Conservation (phyloP, 2,888 invertebrate genomes). For the Leucania comma region DNA sequence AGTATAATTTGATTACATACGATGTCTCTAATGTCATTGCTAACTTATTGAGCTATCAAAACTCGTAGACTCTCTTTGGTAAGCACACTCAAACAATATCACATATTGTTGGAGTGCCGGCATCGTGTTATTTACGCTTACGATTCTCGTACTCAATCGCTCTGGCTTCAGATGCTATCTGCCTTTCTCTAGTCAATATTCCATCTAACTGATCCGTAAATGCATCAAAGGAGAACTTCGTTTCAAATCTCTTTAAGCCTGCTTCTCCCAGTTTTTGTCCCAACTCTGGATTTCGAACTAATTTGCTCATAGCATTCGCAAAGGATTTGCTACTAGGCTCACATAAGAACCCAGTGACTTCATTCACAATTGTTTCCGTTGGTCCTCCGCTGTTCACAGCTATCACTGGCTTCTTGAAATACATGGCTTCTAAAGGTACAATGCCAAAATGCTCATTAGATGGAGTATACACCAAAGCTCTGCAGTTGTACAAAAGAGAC, state of each 20-base stretch:
- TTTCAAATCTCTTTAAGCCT: conserved; percentile 94
- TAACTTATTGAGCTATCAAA: conserved; percentile 19
- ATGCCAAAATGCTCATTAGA: conserved; percentile 99
- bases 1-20: conserved; percentile 16
- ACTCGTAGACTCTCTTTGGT: conserved; percentile 61
- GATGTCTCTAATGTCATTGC: conserved; percentile 1
- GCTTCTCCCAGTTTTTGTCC: conserved; percentile 93
- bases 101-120: conserved; percentile 84
- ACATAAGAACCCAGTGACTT: conserved; percentile 95
- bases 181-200: conserved; percentile 85
- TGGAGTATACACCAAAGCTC: conserved; percentile 98
- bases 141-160: conserved; percentile 83
- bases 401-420: conserved; percentile 97
- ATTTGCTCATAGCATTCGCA: conserved; percentile 93
- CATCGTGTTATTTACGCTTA: conserved; percentile 85
- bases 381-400: conserved; percentile 99
- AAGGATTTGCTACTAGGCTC: conserved; percentile 93
- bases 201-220: conserved; percentile 93
- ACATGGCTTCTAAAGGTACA: conserved; percentile 99
- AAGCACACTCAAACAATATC: conserved; percentile 87
- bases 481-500: conserved; percentile 94
- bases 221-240: conserved; percentile 95
- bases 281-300: conserved; percentile 92
- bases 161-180: conserved; percentile 83
- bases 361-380: conserved; percentile 96